phyloP scores from a whole-genome alignment of 1,140 invertebrate genomes.

The Caerostris extrusa region DNA sequence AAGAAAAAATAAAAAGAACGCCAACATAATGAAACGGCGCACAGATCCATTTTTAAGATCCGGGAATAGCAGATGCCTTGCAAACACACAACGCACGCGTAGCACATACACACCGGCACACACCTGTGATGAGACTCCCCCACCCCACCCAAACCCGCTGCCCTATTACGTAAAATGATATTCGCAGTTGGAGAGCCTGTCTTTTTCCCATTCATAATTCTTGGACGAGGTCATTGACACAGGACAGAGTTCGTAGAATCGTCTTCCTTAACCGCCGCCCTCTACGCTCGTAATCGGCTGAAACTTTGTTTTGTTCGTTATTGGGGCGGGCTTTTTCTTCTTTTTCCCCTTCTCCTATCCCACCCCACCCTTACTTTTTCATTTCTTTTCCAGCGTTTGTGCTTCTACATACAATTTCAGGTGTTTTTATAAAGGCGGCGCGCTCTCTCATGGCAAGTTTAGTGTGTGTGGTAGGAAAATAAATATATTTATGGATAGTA shows the following conservation, averaged over 20 bases:
- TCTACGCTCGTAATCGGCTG: slow-evolving; percentile 7
- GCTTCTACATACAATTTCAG: not conserved
- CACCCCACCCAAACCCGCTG: not conserved
- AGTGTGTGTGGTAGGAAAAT: too few relatives aligned
- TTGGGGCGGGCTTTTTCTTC: not conserved
- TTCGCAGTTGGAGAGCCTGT: slow-evolving; percentile 22
- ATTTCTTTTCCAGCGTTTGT: too few relatives aligned
- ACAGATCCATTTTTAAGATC: slow-evolving; percentile 22
- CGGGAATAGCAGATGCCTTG: slow-evolving; percentile 23
- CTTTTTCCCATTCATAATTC: slow-evolving; percentile 70
- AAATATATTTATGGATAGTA: too few relatives aligned
- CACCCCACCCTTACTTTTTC: not conserved
- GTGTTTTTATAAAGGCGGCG: not conserved
- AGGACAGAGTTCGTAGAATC: slow-evolving; percentile 57
- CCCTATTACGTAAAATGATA: slow-evolving; percentile 59
- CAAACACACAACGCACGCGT: slow-evolving; percentile 47
- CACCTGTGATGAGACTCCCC: slow-evolving; percentile 41
- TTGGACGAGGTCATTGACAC: slow-evolving; percentile 54
- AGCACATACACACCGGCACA: slow-evolving; percentile 37
- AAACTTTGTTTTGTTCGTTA: slow-evolving; percentile 13
- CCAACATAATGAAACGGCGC: not conserved
- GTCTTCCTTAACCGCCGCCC: slow-evolving; percentile 45
- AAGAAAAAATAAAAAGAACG: not conserved
- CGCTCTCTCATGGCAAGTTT: not conserved
- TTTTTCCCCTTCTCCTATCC: not conserved